Evolutionary conservation across 1,140 invertebrate genomes (phyloP).

Genomic region (Samia ricini): DNA sequence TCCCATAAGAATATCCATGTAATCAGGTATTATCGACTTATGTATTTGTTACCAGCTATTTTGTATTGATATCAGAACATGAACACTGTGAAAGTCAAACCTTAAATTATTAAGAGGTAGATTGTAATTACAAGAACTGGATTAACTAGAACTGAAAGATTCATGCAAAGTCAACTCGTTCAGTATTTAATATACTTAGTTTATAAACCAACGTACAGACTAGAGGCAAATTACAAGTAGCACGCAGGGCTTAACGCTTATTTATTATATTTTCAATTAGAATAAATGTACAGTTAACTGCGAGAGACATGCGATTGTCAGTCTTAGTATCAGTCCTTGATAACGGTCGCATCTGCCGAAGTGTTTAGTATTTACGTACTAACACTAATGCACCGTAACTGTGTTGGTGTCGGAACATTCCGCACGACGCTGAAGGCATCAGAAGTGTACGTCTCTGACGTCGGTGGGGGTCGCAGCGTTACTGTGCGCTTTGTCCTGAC

Average conservation of each 20-base stretch:
- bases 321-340: conserved; percentile 73
- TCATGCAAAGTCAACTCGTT: conserved; percentile 32
- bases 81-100: conserved; percentile 41
- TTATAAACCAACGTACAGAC: conserved; percentile 34
- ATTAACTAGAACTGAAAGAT: conserved; percentile 55
- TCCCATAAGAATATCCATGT: conserved; percentile 36
- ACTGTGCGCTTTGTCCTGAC: conserved; percentile 80
- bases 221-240: conserved; percentile 54
- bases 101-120: conserved; percentile 71
- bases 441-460: conserved; percentile 86
- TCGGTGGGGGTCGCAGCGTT: conserved; percentile 90
- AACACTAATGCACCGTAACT: conserved; percentile 52
- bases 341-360: conserved; percentile 61
- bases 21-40: conserved; percentile 26
- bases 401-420: conserved; percentile 38
- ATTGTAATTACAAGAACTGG: conserved; percentile 66
- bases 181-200: conserved; percentile 22
- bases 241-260: conserved; percentile 57
- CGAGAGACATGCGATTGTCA: conserved; percentile 68
- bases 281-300: conserved; percentile 58
- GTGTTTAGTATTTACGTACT: conserved; percentile 75
- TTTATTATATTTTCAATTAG: conserved; percentile 38
- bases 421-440: conserved; percentile 25
- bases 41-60: conserved; percentile 41
- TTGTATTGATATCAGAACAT: conserved; percentile 28